Percentiles rank a stretch among this genome's conserved stretches.
Conservation (phyloP, 2,888 invertebrate species). For the Drosophila dives region DNA sequence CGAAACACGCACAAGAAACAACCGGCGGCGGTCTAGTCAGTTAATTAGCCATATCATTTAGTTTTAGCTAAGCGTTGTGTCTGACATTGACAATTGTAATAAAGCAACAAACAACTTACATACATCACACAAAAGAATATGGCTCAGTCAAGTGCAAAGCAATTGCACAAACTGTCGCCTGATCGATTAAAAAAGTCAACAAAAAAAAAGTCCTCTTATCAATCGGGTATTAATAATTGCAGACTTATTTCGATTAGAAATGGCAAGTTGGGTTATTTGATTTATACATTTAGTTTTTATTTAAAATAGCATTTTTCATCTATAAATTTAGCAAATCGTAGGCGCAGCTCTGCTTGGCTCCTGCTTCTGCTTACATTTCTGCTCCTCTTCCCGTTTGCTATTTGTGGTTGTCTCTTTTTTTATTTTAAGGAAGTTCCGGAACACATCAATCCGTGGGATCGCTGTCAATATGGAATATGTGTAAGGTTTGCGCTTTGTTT, state of each 20-base stretch:
- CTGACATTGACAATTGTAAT: conserved; percentile 58
- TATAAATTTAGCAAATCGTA: conserved; percentile 41
- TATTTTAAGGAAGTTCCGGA: conserved; percentile 10
- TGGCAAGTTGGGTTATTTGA: conserved; percentile 43
- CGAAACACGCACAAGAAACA: background rate
- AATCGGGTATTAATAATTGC: conserved; percentile 39
- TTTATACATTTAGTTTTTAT: conserved; percentile 72
- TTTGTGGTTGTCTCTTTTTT: conserved; percentile 40
- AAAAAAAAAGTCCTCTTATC: conserved; percentile 42
- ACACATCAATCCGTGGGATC: conserved; percentile 83
- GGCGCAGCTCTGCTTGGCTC: background rate
- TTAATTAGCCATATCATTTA: conserved; percentile 59
- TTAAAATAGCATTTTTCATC: conserved; percentile 76
- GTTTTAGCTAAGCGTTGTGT: conserved; percentile 35
- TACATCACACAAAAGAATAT: background rate
- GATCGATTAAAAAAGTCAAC: conserved; percentile 41
- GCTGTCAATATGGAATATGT: conserved; percentile 58
- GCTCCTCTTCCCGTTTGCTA: conserved; percentile 20
- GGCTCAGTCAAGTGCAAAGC: conserved; percentile 47
- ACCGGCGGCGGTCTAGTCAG: conserved; percentile 56
- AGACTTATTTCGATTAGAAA: conserved; percentile 15
- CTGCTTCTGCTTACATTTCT: background rate
- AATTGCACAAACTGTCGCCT: conserved; percentile 61
- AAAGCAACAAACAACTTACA: conserved; percentile 11
- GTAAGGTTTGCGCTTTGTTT: conserved; percentile 11